Evolutionary conservation across 1,140 invertebrate species (phyloP), one percentile per base, ranked within the genome.

Genomic region (Bombus pyrosoma): DNA sequence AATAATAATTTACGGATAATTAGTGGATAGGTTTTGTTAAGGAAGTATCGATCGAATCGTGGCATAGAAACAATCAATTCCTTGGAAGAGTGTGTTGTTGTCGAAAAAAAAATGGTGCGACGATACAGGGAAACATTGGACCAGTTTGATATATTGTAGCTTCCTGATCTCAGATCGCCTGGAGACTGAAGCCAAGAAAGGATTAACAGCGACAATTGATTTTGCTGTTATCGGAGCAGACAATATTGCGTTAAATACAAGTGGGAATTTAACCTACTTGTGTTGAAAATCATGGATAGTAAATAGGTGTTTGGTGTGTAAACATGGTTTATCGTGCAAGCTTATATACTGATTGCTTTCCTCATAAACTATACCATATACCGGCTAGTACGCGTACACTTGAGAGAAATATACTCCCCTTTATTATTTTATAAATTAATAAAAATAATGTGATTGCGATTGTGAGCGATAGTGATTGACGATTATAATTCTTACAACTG

Each of bases 181-280:
- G 12, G 8, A 15, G 57, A 57, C 28, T 9, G 34, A 1, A 18
- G 32, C 28, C 28, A 41, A 53, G 57, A 53, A 28, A 79, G 57
- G 83, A 85, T 85, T 85, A 85, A 62, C 77, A 71, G 22, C 28
- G 53, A 80, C 62, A 80, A 80, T 85, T 85, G 83, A 85, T 85
- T 85, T 73, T 72, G 25, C 72, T 79, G 75, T 79, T 85, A 37
- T 62, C 57, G 10, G 68, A 43, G 8, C 25, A 1, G 68, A 13
- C 41, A 47, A 47, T 80, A 78, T 85, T 78, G 57, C 69, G 53
- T 72, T 59, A 71, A 18, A 6, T 32, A 25, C 66, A 25, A 69
- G 66, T 47, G 28, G 68, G 5, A 72, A 80, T 84, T 84, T 72
- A 72, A 64, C 69, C 73, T 80, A 68, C 37, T 85, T 80, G 57